Conservation (phyloP, 2,888 invertebrate species). For the Caenorhabditis sp. region DNA sequence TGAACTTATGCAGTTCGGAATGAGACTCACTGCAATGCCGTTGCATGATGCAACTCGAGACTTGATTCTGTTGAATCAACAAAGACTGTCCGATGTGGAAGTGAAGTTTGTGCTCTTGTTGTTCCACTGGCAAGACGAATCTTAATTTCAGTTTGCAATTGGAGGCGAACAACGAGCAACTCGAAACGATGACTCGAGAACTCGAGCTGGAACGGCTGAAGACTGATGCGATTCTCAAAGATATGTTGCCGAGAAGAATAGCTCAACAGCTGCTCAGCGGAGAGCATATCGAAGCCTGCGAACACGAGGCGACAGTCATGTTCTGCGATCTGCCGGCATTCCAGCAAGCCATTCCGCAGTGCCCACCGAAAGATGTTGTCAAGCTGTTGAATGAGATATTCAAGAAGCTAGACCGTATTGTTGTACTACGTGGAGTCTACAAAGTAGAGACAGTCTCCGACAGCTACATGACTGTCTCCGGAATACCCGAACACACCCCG, state of each 20-base stretch:
- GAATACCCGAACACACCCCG: conserved; percentile 69
- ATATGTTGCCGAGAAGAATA: conserved; percentile 83
- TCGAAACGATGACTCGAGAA: conserved; percentile 82
- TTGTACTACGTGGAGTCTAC: conserved; percentile 78
- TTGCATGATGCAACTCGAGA: conserved; percentile 82
- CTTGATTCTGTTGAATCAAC: conserved; percentile 82
- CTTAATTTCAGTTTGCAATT: conserved; percentile 81
- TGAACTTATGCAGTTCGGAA: conserved; percentile 80
- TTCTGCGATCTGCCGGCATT: conserved; percentile 84
- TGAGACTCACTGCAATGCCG: conserved; percentile 80
- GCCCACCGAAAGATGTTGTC: conserved; percentile 83
- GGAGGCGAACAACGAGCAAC: conserved; percentile 83
- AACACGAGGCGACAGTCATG: conserved; percentile 82
- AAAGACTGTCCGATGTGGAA: conserved; percentile 81
- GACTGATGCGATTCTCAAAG: conserved; percentile 80
- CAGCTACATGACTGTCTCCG: conserved; percentile 46
- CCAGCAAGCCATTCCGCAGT: conserved; percentile 82
- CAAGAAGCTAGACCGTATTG: conserved; percentile 79
- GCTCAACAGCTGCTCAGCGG: conserved; percentile 82
- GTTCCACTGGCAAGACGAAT: no score
- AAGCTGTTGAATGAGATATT: conserved; percentile 84
- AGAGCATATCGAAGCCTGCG: conserved; percentile 81
- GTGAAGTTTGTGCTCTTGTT: conserved; percentile 74
- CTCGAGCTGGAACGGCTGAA: conserved; percentile 81
- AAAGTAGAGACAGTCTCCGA: conserved; percentile 82